A percentile compares a stretch with the other conserved stretches of the same genome.
These are phyloP conservation scores for Alviniconcha strummeri DNA, from an alignment of 2,888 invertebrate species.

Conservation along the genomic window DNA sequence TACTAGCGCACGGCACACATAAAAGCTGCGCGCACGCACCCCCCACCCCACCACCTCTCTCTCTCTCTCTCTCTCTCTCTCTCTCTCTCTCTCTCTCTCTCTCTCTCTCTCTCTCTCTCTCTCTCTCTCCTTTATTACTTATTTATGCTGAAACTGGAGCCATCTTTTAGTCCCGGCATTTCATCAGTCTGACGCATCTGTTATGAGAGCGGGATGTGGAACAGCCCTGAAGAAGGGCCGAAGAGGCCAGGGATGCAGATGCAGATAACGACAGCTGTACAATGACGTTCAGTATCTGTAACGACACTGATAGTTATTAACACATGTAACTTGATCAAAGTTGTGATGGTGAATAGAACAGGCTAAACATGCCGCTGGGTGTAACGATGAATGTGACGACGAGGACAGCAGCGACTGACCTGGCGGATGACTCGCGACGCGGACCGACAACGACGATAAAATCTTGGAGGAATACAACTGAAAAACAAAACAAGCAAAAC, in stretches of 20 bases:
- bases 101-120: too few relatives aligned
- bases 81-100: background rate
- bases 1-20: background rate
- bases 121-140: background rate
- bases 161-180: too few relatives aligned
- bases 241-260: background rate
- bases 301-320: background rate
- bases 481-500: too few relatives aligned
- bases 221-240: background rate
- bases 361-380: too few relatives aligned
- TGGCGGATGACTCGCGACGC: too few relatives aligned
- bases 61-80: background rate
- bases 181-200: background rate
- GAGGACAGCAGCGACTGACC: too few relatives aligned
- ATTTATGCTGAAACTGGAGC: too few relatives aligned
- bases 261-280: background rate
- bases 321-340: too few relatives aligned
- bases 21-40: background rate
- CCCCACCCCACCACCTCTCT: background rate
- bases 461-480: too few relatives aligned
- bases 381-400: too few relatives aligned
- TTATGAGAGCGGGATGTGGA: background rate
- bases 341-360: too few relatives aligned
- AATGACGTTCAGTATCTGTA: background rate
- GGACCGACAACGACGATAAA: too few relatives aligned